phyloP scores from a whole-genome alignment of 1,140 invertebrate species.

The Adelges cooleyi region DNA sequence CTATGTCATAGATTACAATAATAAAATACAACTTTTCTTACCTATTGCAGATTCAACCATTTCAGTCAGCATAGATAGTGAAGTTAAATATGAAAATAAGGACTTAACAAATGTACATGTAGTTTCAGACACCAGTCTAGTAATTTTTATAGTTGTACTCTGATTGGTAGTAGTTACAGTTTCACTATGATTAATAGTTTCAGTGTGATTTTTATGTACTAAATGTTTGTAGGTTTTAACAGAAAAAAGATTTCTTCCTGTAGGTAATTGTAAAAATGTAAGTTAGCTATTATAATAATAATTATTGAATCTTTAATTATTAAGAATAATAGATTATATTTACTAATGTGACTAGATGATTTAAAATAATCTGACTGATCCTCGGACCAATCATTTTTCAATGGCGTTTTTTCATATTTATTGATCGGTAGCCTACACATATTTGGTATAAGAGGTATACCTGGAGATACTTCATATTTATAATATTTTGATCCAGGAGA shows the following conservation, averaged over 20 bases:
- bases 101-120: not conserved
- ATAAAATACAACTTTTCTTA: too few relatives aligned
- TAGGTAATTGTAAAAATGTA: not conserved
- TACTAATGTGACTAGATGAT: conserved; percentile 20
- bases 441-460: conserved; percentile 35
- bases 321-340: not conserved
- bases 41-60: not conserved
- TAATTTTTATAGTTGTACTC: not conserved
- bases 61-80: not conserved
- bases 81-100: conserved; percentile 7
- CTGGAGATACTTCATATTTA: conserved; percentile 33
- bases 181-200: not conserved
- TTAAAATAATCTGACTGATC: not conserved
- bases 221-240: conserved; percentile 1
- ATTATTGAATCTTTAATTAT: not conserved
- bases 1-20: too few relatives aligned
- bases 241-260: conserved; percentile 13
- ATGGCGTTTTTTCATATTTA: conserved; percentile 12
- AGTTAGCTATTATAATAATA: not conserved
- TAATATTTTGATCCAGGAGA: conserved; percentile 32
- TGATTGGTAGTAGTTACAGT: not conserved
- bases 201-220: not conserved
- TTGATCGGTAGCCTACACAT: conserved; percentile 31
- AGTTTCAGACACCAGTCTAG: not conserved
- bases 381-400: not conserved